Conservation (phyloP, 2,888 invertebrate species). For the Noctua fimbriata region DNA sequence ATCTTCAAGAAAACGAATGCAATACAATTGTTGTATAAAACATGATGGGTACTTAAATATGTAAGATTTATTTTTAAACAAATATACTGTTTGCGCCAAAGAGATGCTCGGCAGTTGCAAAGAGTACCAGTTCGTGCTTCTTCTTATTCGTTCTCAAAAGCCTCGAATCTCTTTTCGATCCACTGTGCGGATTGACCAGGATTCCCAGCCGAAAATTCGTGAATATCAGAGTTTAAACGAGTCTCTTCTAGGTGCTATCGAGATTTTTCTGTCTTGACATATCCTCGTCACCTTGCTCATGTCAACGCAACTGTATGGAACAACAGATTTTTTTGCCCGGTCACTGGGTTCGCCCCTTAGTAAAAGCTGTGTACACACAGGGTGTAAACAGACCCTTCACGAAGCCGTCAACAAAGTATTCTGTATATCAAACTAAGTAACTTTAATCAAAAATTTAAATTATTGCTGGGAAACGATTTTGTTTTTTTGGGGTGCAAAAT, state of each 20-base stretch:
- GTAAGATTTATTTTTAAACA: not conserved
- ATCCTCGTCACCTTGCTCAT: not conserved
- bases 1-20: not conserved
- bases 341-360: too few relatives aligned
- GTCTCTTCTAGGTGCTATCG: not conserved
- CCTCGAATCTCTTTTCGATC: not conserved
- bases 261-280: not conserved
- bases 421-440: too few relatives aligned
- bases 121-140: not conserved
- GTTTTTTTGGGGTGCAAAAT: too few relatives aligned
- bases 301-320: too few relatives aligned
- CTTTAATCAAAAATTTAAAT: too few relatives aligned
- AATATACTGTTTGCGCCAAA: not conserved
- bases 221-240: not conserved
- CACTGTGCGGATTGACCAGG: not conserved
- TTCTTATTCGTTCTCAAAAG: not conserved
- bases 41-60: not conserved
- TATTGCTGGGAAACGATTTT: too few relatives aligned
- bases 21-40: not conserved
- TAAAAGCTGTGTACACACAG: too few relatives aligned
- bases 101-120: conserved; percentile 1
- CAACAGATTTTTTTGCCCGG: too few relatives aligned
- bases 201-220: not conserved
- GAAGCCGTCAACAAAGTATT: too few relatives aligned
- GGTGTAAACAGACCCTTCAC: too few relatives aligned